Evolutionary conservation across 30 jellyfish, hydroid and myxozoan species (phyloP), one percentile per base, ranked within the genome.

Genomic region (Pelagia noctiluca): DNA sequence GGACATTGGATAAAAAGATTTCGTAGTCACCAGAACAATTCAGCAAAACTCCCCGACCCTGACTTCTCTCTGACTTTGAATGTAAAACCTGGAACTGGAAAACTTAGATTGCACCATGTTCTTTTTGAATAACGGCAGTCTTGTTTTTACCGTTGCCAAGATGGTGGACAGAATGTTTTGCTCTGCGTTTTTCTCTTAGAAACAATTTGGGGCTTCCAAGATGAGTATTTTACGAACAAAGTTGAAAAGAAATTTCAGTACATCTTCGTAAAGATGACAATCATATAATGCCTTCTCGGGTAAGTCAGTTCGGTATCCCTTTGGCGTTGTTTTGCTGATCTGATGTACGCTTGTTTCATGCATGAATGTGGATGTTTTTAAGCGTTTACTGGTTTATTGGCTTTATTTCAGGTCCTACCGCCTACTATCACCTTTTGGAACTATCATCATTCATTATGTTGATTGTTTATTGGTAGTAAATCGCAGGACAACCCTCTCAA

Each of bases 281-380:
- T 52, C 21, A 19, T 52, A 47, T 29, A 25, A 72, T 72, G 84
- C 84, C 84, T 35, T 72, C 84, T 1, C 57, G 87, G 70, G 80
- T 83, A 42, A 53, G 62, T 46, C 47, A 50, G 30, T 24, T 74
- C 86, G 47, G 13, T 37, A 16, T 35, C 77, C 8, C 10, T 60
- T 47, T 49, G 38, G 10, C 42, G 23, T 38, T 47, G 35, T 0
- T 38, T 36, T 38, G 25, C 77, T 16, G 35, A 36, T 24, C 77
- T 25, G 76, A 74, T 74, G 47, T 36, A 50, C 10, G 86, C 23
- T 3, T 25, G 25, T 69, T 19, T 35, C n/a, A 22, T 13, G 8
- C 57, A 8, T 42, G 8, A 16, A 5, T 5, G 8, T 42, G 57
- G 57, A 42, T 42, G 57, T 42, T 42, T 5, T 42, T 5, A 8